phyloP scores from a whole-genome alignment of 2,113 vertebrate species.

The Vidua macroura region DNA sequence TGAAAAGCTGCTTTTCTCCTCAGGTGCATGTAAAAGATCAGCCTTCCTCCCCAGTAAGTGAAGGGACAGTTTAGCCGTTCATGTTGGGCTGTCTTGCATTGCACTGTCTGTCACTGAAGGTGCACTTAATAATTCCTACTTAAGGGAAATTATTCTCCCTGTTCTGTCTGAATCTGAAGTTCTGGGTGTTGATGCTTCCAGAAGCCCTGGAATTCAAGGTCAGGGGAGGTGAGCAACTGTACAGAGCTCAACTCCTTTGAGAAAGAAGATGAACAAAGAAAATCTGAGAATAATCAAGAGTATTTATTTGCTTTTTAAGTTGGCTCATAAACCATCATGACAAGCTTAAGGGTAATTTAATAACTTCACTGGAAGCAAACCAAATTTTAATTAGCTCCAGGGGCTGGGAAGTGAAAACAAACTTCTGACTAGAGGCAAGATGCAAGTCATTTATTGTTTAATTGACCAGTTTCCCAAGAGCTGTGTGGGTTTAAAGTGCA shows the following conservation, averaged over 20 bases:
- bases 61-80: not conserved
- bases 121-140: not conserved
- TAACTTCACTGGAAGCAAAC: not conserved
- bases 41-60: not conserved
- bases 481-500: not conserved
- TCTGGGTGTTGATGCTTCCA: not conserved
- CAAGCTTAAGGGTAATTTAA: not conserved
- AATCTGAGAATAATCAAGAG: not conserved
- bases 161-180: not conserved
- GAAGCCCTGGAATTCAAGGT: not conserved
- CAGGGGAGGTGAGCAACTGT: not conserved
- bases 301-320: not conserved
- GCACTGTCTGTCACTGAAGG: not conserved
- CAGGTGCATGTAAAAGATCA: not conserved
- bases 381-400: not conserved
- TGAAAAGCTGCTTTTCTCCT: not conserved
- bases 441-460: not conserved
- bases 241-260: not conserved
- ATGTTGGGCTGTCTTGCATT: not conserved
- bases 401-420: not conserved
- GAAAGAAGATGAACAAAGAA: not conserved
- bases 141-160: not conserved
- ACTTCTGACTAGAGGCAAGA: not conserved
- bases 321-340: not conserved
- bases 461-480: not conserved